Evolutionary conservation across 2,797 vertebrate species (phyloP).

Genomic region (Thunnus albacares): DNA sequence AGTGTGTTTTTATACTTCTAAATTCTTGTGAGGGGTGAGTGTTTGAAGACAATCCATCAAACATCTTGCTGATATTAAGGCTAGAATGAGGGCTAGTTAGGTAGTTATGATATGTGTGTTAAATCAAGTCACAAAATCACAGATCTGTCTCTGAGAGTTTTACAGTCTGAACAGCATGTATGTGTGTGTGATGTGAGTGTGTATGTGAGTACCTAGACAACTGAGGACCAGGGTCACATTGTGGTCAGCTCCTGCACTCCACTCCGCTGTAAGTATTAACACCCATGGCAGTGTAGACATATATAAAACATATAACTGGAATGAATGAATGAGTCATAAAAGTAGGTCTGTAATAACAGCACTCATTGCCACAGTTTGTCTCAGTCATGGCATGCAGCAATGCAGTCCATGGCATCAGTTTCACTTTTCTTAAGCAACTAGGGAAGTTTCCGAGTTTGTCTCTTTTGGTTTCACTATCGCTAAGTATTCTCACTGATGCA

Average conservation of each 20-base stretch:
- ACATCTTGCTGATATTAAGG: background rate
- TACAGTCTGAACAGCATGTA: background rate
- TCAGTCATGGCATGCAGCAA: background rate
- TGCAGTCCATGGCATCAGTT: slow-evolving; percentile 21
- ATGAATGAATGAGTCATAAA: background rate
- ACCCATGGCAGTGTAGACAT: background rate
- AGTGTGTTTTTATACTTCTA: background rate
- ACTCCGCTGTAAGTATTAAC: background rate
- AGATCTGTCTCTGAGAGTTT: background rate
- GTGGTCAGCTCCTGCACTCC: background rate
- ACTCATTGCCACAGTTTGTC: too few species aligned
- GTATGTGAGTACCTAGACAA: background rate
- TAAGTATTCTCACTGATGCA: background rate
- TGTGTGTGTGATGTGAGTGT: background rate
- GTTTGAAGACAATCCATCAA: background rate
- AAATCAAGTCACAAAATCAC: background rate
- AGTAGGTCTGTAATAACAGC: too few species aligned
- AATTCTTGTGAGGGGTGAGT: background rate
- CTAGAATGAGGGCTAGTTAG: background rate
- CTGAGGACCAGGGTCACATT: background rate
- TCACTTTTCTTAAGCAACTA: slow-evolving; percentile 28
- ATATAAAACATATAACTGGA: background rate
- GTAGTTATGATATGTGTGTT: background rate
- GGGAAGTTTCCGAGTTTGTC: background rate
- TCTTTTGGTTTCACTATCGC: slow-evolving; percentile 55